Base-by-base conservation (phyloP, 2,888 invertebrate genomes). In the Lycophotia porphyrea region DNA sequence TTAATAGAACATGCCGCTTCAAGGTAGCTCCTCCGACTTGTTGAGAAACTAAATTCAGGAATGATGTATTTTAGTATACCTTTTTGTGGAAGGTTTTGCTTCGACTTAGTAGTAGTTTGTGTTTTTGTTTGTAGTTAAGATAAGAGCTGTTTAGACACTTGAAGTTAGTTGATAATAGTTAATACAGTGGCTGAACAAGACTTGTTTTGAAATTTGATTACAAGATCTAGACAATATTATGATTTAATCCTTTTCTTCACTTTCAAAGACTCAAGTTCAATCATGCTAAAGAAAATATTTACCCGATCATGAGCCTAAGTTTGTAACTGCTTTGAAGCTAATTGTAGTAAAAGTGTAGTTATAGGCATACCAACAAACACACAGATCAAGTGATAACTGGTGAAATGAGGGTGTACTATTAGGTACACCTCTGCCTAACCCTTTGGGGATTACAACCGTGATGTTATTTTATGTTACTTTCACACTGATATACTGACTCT, bases 1-100 rank as follows among this genome's bases (percentile, higher is more conserved):
- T 87, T 88, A 88, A 88, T 86, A 88, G 84, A 81, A 80, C 75
- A 81, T 42, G 76, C 81, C 82, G 69, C 87, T 86, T 85, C 65
- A 74, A 81, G 86, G 76, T 81, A 83, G 70, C 74, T 76, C 13
- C 66, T 42, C 44, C 11, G 39, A 75, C 67, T 85, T 75, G 82
- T 84, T 84, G 52, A 21, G 58, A 63, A 82, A 81, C 77, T 78
- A 82, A 82, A 78, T 78, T 63, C 60, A 70, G 64, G 60, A 80
- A 64, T 74, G 27, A 60, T 74, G 76, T 77, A 58, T 73, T 81
- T 84, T 60, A 58, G 61, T 74, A 74, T 58, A 44, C 44, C 42
- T 68, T 73, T 74, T 39, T 67, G 44, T 63, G 47, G 21, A 0
- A 49, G 36, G 15, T 63, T 61, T 55, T 55, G 47, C n/a, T 58